Base-by-base conservation (phyloP, 2,113 vertebrate species). In the Anguilla japonica region DNA sequence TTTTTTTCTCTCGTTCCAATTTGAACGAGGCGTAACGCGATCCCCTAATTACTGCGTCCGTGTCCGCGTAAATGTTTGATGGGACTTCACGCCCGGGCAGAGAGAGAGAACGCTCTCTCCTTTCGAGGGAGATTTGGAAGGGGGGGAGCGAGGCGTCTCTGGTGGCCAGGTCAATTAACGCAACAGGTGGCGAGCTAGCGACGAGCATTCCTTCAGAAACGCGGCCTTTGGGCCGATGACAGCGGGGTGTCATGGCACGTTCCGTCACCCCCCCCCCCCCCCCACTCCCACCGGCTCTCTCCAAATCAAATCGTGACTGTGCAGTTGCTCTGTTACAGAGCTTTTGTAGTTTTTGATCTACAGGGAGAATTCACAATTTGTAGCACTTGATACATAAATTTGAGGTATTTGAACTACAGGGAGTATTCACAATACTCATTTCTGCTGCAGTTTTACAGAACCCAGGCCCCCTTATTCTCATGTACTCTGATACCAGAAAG, bases 21-120 rank as follows among this genome's bases (percentile, higher is more conserved):
- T 87, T 91, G 88, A 89, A 92, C 13, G 90, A 87, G 85, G 41
- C 89, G 94, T 92, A 95, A 95, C 81, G 57, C 88, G 89, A 95
- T 86, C 92, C 91, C 13, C 78, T 84, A 86, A 15, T 91, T 94
- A 87, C 89, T 88, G 88, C 86, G 90, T 89, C 79, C 79, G 89
- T 92, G 92, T 94, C 93, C 91, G 92, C 83, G 85, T 96, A 91
- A 92, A 96, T 95, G 93, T 95, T 96, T 95, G 83, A 96, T 94
- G 86, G 89, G 85, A 85, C 91, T 95, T 91, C 93, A 94, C 93
- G 93, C 92, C 90, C 90, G 92, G 89, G 89, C 93, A 92, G 92
- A 92, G 85, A 34, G 85, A 34, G 83, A 81, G 90, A 88, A 90
- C 89, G 79, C 84, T 85, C 90, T 91, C 83, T 90, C 87, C 41